Evolutionary conservation across 1,140 invertebrate genomes (phyloP), one percentile per base, ranked within the genome.

Genomic region (Monochamus saltuarius): DNA sequence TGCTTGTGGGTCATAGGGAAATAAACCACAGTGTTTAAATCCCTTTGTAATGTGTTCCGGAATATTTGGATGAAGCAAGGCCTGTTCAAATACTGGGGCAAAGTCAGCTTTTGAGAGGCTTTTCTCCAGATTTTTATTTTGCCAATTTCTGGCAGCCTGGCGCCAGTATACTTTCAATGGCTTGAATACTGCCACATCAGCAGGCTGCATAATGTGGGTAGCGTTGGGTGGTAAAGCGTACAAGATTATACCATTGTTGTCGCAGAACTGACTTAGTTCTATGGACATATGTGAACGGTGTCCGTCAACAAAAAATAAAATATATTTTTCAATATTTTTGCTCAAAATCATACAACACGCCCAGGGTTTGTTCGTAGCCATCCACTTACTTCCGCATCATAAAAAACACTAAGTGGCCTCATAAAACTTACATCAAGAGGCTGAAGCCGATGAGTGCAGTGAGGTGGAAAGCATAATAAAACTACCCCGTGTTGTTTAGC

Each of bases 351-450:
- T 40, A 56, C 52, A 1, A 64, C 56, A 49, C 29, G 19, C 34
- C 62, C 51, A 14, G 46, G 62, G 52, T 64, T 34, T 17, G 34
- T 60, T 46, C 53, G 1, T 29, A 60, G 37, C 57, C 62, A 59
- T 37, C 47, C 45, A 29, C 46, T 62, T 46, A 57, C 46, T 62
- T 56, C 57, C 4, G 55, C 19, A 10, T 38, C 45, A 43, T 59
- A 60, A 51, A 50, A 59, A 7, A 22, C 16, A 42, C 43, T 76
- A 39, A 78, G 60, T n/a, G 75, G 68, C 46, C 67, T 65, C 71
- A 77, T 77, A 56, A 73, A 75, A 58, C 59, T 65, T 56, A 78
- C 72, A 71, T 79, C 77, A 13, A 72, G 62, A 16, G 72, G 68
- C 57, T 79, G 77, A 53, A 78, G 62, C 7, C 68, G 61, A 54